Evolutionary conservation across 2,888 invertebrate genomes (phyloP), one percentile per base, ranked within the genome.

Genomic region (Corbicula japonica): DNA sequence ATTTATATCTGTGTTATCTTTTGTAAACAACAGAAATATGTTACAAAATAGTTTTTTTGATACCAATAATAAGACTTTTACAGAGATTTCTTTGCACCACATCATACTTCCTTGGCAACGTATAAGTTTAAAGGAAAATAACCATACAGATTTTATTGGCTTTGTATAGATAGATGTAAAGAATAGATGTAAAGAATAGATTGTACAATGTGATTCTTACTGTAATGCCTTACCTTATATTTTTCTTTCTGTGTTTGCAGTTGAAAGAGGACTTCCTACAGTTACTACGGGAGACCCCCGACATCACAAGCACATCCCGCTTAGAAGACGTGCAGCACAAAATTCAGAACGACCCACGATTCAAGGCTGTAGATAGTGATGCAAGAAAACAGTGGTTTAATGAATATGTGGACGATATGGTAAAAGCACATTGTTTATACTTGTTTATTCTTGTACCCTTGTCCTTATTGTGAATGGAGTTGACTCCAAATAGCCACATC

Each of bases 401-500:
- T n/a, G 80, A 80, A 69, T 80, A 80, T 50, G 68, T 72, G 28
- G 60, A 76, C 44, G 56, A 80, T 50, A 32, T 80, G 80, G 80
- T 80, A 78, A 35, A 41, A 15, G 34, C n/a, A n/a, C 23, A 12
- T n/a, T n/a, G n/a, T n/a, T n/a, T n/a, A n/a, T n/a, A n/a, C n/a
- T n/a, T n/a, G n/a, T n/a, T n/a, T n/a, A n/a, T n/a, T n/a, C n/a
- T n/a, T n/a, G n/a, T n/a, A n/a, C n/a, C n/a, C n/a, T n/a, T n/a
- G n/a, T n/a, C n/a, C n/a, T n/a, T n/a, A n/a, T n/a, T n/a, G n/a
- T n/a, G n/a, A n/a, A n/a, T n/a, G n/a, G n/a, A n/a, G n/a, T n/a
- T n/a, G n/a, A n/a, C n/a, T n/a, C n/a, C n/a, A n/a, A n/a, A n/a
- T n/a, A n/a, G n/a, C n/a, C n/a, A n/a, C n/a, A n/a, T n/a, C n/a